Base-by-base conservation (phyloP, 2,888 invertebrate species). In the Onchidella celtica region DNA sequence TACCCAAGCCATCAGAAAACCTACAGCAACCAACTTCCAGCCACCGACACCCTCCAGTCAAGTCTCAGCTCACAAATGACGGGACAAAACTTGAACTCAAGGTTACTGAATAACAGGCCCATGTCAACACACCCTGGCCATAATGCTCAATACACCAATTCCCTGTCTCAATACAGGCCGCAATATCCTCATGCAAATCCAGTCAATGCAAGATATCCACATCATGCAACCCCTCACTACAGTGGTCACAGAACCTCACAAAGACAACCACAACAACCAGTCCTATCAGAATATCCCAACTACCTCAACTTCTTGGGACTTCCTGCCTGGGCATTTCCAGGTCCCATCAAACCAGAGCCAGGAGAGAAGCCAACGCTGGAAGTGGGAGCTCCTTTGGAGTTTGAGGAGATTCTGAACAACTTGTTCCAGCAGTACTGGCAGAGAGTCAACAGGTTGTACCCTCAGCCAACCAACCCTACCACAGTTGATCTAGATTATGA, bases 381-480 rank as follows among this genome's bases (percentile, higher is more conserved):
- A 57, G 59, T 57, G 6, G 57, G 27, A 14, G 57, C 73, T 24
- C 29, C 38, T n/a, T 9, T 73, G 73, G 73, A 73, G 36, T 57
- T 73, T 4, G 73, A 73, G 36, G 73, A 73, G 2, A 59, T 59
- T 3, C 14, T 73, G 24, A 73, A 14, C 61, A 73, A 2, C 17
- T 11, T 73, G 6, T 73, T 47, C 17, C 47, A 47, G 47, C 6
- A 17, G 47, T 73, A 73, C 59, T 73, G 73, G 73, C 73, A 73
- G 14, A 21, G 61, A 38, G 55, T 73, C 34, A 59, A 73, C 36
- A 59, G 38, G 3, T 36, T 73, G n/a, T 73, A 73, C 29, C 57
- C 73, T 4, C 32, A 38, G 34, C n/a, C 59, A 32, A 11, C 36
- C 4, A 27, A 36, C n/a, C 38, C 24, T 36, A 36, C 38, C n/a